These are phyloP conservation scores for Trichacis sp. DNA, from an alignment of 2,888 invertebrate genomes.

Conservation along the genomic window DNA sequence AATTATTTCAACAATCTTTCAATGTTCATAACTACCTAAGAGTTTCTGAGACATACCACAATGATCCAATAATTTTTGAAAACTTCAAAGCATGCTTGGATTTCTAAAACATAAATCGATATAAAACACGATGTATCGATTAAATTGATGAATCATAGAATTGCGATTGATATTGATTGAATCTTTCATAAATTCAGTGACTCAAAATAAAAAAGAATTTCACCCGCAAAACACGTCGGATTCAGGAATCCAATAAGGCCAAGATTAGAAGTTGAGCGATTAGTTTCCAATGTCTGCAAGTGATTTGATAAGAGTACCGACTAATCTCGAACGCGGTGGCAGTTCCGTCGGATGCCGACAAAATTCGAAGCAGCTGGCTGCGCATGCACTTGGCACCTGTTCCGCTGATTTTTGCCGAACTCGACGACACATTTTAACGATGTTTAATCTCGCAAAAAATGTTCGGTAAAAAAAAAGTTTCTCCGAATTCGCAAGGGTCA, in stretches of 20 bases:
- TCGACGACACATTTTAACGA: conserved; percentile 31
- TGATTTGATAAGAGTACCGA: conserved; percentile 33
- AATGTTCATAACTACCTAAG: too few relatives aligned
- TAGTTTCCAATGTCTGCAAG: conserved; percentile 37
- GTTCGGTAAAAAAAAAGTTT: conserved; percentile 23
- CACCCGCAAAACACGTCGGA: too few relatives aligned
- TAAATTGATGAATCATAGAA: too few relatives aligned
- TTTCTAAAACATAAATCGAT: too few relatives aligned
- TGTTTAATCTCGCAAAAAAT: conserved; percentile 30
- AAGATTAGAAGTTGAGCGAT: conserved; percentile 27
- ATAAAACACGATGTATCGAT: too few relatives aligned
- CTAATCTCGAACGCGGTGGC: conserved; percentile 18
- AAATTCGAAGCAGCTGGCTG: conserved; percentile 32
- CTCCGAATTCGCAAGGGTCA: conserved; percentile 13
- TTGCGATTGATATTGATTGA: too few relatives aligned
- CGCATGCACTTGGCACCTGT: conserved; percentile 38
- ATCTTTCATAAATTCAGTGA: too few relatives aligned
- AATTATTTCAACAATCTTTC: too few relatives aligned
- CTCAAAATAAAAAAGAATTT: too few relatives aligned
- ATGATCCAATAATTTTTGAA: too few relatives aligned
- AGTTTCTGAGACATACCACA: too few relatives aligned
- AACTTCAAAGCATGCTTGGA: too few relatives aligned
- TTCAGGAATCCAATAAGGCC: conserved; percentile 32
- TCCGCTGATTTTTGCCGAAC: conserved; percentile 40
- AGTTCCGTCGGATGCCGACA: conserved; percentile 11